phyloP scores from a whole-genome alignment of 2,113 vertebrate genomes.

The Syngnathus floridae region DNA sequence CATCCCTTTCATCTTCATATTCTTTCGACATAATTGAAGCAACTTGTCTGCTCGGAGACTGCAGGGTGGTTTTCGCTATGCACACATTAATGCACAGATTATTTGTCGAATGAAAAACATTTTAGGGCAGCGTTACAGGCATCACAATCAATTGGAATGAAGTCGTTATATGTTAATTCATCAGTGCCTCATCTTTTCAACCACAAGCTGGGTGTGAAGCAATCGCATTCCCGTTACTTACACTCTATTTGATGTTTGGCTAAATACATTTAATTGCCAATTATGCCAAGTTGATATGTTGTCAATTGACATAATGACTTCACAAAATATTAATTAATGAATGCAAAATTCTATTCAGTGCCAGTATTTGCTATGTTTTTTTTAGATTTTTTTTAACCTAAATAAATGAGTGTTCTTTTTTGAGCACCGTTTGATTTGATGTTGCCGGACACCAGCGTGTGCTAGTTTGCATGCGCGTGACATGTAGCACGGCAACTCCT shows the following conservation, averaged over 20 bases:
- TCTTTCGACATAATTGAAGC: not conserved
- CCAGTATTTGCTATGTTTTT: not conserved
- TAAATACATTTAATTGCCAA: constrained; percentile 1
- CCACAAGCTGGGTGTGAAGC: not conserved
- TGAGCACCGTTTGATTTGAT: constrained; percentile 1
- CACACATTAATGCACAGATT: not conserved
- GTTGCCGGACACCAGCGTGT: not conserved
- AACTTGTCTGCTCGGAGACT: not conserved
- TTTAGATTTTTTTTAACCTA: constrained; percentile 1
- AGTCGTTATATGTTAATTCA: not conserved
- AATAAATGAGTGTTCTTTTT: constrained; percentile 4
- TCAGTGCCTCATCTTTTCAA: constrained; percentile 3
- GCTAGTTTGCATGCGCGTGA: not conserved
- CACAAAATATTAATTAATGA: constrained; percentile 1
- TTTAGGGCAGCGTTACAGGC: not conserved
- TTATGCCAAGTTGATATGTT: not conserved
- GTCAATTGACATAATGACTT: not conserved
- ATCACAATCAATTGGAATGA: not conserved
- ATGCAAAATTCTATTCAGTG: not conserved
- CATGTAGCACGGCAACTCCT: not conserved
- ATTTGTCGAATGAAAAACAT: not conserved
- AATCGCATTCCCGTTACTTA: constrained; percentile 4
- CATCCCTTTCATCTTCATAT: not conserved
- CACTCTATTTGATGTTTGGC: constrained; percentile 1
- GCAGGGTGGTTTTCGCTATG: not conserved